phyloP scores from a whole-genome alignment of 2,888 invertebrate genomes.

The Empis livida region DNA sequence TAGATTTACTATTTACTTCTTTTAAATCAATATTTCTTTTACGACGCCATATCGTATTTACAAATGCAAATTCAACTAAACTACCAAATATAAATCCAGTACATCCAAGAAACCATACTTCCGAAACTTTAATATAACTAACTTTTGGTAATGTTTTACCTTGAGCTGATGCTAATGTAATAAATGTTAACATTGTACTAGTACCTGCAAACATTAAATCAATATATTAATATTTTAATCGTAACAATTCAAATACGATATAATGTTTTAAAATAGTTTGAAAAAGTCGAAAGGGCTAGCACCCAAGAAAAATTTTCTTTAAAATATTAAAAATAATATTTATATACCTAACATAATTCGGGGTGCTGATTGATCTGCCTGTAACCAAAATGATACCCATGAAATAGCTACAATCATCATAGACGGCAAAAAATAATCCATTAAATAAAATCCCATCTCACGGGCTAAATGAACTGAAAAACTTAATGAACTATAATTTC shows the following conservation, averaged over 20 bases:
- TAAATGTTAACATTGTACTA: constrained; percentile 76
- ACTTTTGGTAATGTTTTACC: constrained; percentile 78
- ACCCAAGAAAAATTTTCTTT: no score
- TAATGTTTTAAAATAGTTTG: no score
- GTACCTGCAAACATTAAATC: constrained; percentile 40
- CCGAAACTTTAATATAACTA: constrained; percentile 79
- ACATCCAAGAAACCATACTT: constrained; percentile 80
- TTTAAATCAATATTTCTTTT: constrained; percentile 40
- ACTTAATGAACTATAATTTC: constrained; percentile 67
- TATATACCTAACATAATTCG: constrained; percentile 69
- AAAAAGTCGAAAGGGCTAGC: no score
- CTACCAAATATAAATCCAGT: constrained; percentile 75
- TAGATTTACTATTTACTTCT: constrained; percentile 59
- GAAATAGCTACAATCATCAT: constrained; percentile 76
- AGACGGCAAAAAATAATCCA: constrained; percentile 81
- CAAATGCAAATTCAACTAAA: constrained; percentile 77
- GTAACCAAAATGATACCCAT: constrained; percentile 84
- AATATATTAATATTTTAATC: background rate
- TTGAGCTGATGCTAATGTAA: constrained; percentile 72
- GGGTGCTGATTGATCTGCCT: constrained; percentile 73
- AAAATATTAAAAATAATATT: no score
- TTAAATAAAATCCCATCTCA: constrained; percentile 74
- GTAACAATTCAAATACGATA: constrained; percentile 13
- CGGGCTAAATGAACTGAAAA: constrained; percentile 67
- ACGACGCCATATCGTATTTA: constrained; percentile 77